These are phyloP conservation scores for Notamacropus eugenii DNA, from an alignment of 2,797 vertebrate species.

Conservation along the genomic window DNA sequence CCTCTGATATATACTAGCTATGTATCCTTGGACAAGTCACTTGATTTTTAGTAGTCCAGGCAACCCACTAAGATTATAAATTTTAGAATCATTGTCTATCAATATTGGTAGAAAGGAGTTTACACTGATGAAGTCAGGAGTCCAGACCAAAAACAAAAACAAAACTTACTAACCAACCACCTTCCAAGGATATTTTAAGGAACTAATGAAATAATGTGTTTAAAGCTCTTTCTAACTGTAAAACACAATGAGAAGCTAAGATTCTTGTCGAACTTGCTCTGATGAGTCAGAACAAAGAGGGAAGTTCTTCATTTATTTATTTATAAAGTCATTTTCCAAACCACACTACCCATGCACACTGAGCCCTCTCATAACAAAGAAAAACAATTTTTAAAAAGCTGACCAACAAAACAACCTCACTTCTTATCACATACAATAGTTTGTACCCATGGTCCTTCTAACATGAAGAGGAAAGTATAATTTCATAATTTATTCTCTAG, in stretches of 20 bases:
- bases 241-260: neutral
- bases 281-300: neutral
- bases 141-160: neutral
- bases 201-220: neutral
- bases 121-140: neutral
- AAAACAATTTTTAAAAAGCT: neutral
- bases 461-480: neutral
- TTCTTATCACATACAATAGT: neutral
- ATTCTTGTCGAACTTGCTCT: neutral
- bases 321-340: neutral
- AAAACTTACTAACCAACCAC: neutral
- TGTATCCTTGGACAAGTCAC: neutral
- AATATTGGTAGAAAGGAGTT: neutral
- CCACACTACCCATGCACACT: neutral
- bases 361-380: neutral
- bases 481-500: neutral
- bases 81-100: neutral
- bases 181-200: neutral
- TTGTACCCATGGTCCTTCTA: neutral
- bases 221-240: neutral
- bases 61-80: neutral
- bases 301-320: neutral
- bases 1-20: neutral
- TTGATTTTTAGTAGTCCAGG: neutral
- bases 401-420: neutral